Conservation (phyloP, 2,113 vertebrate genomes). For the Oceanodroma tethys region DNA sequence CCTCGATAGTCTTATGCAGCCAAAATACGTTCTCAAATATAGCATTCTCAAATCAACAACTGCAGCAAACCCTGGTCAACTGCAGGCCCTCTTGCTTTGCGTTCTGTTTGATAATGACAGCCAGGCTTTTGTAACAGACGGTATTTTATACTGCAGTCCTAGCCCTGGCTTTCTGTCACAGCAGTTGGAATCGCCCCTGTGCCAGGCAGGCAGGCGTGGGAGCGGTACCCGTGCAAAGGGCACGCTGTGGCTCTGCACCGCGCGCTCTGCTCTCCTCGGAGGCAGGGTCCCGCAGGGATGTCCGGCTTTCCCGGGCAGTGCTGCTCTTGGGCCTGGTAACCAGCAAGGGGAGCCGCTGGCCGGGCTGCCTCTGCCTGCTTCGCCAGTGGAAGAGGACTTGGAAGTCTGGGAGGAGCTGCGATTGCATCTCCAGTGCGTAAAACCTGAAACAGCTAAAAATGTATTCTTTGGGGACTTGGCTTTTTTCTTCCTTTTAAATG, state of each 20-base stretch:
- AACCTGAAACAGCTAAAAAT: not conserved
- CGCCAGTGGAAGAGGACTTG: fast-evolving
- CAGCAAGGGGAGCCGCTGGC: not conserved
- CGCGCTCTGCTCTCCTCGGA: not conserved
- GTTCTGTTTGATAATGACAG: not conserved
- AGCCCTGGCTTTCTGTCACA: not conserved
- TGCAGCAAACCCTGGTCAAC: not conserved
- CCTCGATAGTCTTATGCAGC: not conserved
- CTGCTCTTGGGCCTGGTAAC: not conserved
- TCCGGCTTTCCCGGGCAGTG: fast-evolving
- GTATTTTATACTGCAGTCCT: not conserved
- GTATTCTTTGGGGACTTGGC: not conserved
- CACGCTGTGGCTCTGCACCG: not conserved
- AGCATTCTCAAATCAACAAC: not conserved
- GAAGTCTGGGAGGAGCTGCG: not conserved
- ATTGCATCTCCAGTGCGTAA: not conserved
- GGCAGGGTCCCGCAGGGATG: fast-evolving
- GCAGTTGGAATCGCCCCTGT: not conserved
- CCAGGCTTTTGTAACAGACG: not conserved
- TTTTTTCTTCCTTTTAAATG: not conserved
- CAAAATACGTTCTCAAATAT: not conserved
- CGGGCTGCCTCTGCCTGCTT: not conserved
- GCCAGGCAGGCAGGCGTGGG: not conserved
- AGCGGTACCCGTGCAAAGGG: fast-evolving
- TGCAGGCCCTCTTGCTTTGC: not conserved